Base-by-base conservation (phyloP, 2,797 vertebrate species). In the Coranthus polyacanthus region DNA sequence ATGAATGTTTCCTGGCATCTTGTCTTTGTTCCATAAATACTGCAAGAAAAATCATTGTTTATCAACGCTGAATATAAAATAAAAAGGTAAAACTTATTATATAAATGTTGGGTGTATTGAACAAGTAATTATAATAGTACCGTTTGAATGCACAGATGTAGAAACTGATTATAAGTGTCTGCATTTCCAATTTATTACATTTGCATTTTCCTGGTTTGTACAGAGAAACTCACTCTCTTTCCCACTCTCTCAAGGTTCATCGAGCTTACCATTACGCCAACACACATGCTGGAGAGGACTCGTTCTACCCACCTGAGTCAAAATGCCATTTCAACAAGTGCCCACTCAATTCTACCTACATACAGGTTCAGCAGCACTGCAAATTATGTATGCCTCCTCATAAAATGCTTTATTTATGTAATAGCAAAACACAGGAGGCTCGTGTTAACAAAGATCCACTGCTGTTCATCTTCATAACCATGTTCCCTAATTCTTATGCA, bases 291-390 rank as follows among this genome's bases (percentile, higher is more conserved):
- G 79, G 70, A 80, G 68, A 84, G 78, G 79, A 75, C 70, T 75
- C 72, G 0, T 21, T 56, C 84, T 68, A 12, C 90, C 90, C 83
- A 92, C 91, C 73, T 63, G 68, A 80, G 90, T 88, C 83, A 86
- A 83, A 84, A 75, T 56, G 87, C 65, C 79, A 78, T 65, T 87
- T 84, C 70, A 70, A 36, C 77, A 65, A 91, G 82, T 67, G 82
- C 87, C 92, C 82, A 90, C 90, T 85, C 78, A 29, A 61, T 86
- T 73, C 85, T 72, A 89, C 88, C 88, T 81, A 88, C 88, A 43
- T 52, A 56, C 75, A 74, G 80, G 70, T 82, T 81, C 55, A 70
- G 57, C 21, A 45, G n/a, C 51, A 20, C 46, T 58, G 56, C 41
- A 54, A 26, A 17, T 75, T 12, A 47, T 39, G 16, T 10, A 45